These are phyloP conservation scores for Girardia tigrina DNA, from an alignment of 2,888 invertebrate species.

Conservation along the genomic window DNA sequence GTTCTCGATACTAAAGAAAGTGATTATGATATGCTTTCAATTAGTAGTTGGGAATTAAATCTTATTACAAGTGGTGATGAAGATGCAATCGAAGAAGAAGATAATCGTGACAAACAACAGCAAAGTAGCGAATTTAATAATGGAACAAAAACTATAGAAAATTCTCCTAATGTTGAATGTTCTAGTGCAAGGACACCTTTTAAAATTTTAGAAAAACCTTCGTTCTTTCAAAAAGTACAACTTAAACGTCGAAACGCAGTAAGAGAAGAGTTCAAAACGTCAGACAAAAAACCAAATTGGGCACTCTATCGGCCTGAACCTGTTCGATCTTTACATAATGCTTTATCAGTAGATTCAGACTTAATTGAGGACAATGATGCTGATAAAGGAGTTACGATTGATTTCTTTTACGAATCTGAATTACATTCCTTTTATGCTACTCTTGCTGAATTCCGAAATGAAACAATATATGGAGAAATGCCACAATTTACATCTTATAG, in stretches of 20 bases:
- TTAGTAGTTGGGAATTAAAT: slow-evolving; percentile 10
- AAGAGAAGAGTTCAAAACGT: neutral
- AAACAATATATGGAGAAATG: neutral
- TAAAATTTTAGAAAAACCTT: slow-evolving; percentile 19
- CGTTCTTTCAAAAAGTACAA: slow-evolving; percentile 11
- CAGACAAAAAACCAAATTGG: neutral
- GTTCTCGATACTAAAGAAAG: slow-evolving; percentile 8
- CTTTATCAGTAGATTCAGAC: neutral
- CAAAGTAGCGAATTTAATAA: neutral
- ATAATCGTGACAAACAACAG: neutral
- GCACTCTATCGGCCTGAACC: neutral
- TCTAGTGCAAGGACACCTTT: slow-evolving; percentile 5
- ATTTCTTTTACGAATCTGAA: neutral
- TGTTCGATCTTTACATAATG: neutral
- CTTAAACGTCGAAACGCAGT: neutral
- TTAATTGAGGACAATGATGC: neutral
- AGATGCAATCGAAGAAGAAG: neutral
- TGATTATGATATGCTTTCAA: neutral
- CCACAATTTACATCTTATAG: slow-evolving; percentile 15
- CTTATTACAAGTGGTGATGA: neutral
- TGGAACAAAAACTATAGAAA: neutral
- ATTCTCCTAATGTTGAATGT: neutral
- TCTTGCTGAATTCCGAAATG: slow-evolving; percentile 2
- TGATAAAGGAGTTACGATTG: neutral
- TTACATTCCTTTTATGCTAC: neutral